Percentiles rank a stretch among this genome's conserved stretches.
These are phyloP conservation scores for Artemia franciscana DNA, from an alignment of 1,140 invertebrate genomes.

Conservation along the genomic window DNA sequence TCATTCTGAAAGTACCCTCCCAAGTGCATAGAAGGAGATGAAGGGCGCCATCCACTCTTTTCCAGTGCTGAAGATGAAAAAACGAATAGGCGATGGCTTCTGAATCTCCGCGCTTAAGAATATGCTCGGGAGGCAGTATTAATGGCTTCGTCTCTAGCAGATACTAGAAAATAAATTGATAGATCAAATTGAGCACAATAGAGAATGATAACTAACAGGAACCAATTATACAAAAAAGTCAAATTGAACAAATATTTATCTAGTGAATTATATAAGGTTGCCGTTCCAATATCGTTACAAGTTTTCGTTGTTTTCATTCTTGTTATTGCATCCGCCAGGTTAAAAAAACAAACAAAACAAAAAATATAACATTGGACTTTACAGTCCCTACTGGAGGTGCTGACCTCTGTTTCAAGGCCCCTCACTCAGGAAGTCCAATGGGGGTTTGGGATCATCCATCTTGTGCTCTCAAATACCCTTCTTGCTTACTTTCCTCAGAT, in stretches of 20 bases:
- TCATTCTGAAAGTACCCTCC: constrained; percentile 86
- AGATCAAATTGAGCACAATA: background rate
- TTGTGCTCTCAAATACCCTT: too few species aligned
- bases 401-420: too few species aligned
- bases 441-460: too few species aligned
- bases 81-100: constrained; percentile 93
- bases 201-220: constrained; percentile 2
- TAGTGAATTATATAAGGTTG: constrained; percentile 3
- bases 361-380: too few species aligned
- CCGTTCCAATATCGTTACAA: too few species aligned
- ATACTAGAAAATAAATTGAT: constrained; percentile 38
- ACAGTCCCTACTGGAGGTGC: too few species aligned
- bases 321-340: too few species aligned
- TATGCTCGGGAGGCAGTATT: constrained; percentile 87
- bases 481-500: too few species aligned
- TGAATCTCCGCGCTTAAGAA: constrained; percentile 88
- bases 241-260: background rate
- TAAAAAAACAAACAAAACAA: too few species aligned
- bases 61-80: constrained; percentile 90
- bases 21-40: constrained; percentile 83
- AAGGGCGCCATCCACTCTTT: constrained; percentile 80
- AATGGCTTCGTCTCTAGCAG: constrained; percentile 86
- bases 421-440: too few species aligned
- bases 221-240: background rate
- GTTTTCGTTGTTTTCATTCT: too few species aligned